These are phyloP conservation scores for Diorhabda carinulata DNA, from an alignment of 1,140 invertebrate species.

Conservation along the genomic window DNA sequence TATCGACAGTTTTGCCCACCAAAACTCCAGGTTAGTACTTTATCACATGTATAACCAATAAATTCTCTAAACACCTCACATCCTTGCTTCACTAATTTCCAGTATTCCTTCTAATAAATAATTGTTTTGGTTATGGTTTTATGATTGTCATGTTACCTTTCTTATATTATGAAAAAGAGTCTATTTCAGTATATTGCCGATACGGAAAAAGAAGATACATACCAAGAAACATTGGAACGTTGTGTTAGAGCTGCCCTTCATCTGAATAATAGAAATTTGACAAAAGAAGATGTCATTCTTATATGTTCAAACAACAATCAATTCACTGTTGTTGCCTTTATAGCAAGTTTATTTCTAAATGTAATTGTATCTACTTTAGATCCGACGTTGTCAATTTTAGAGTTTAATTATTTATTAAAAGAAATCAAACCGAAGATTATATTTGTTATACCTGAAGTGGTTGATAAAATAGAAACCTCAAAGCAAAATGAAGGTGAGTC, in stretches of 20 bases:
- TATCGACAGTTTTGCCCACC: too few relatives aligned
- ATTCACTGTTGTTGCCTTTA: conserved; percentile 26
- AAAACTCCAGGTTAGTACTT: too few relatives aligned
- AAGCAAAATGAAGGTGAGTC: conserved; percentile 11
- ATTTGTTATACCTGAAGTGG: conserved; percentile 32
- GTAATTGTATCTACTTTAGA: conserved; percentile 30
- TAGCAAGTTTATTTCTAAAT: conserved; percentile 32
- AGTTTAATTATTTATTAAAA: conserved; percentile 28
- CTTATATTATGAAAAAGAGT: too few relatives aligned
- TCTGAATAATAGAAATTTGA: conserved; percentile 24
- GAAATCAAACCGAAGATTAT: conserved; percentile 34
- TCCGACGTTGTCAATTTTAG: conserved; percentile 26
- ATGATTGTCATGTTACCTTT: too few relatives aligned
- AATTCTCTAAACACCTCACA: too few relatives aligned
- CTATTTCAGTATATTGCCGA: conserved; percentile 26
- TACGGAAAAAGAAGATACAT: conserved; percentile 32
- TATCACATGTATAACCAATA: too few relatives aligned
- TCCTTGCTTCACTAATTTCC: too few relatives aligned
- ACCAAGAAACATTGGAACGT: conserved; percentile 21
- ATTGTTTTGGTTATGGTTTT: too few relatives aligned
- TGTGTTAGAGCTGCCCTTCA: conserved; percentile 31
- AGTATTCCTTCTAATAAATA: too few relatives aligned
- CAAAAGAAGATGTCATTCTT: conserved; percentile 27
- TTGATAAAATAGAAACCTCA: conserved; percentile 23
- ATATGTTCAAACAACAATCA: conserved; percentile 31